Evolutionary conservation across 2,797 vertebrate species (phyloP), one percentile per base, ranked within the genome.

Genomic region (Rhinatrema bivittatum): DNA sequence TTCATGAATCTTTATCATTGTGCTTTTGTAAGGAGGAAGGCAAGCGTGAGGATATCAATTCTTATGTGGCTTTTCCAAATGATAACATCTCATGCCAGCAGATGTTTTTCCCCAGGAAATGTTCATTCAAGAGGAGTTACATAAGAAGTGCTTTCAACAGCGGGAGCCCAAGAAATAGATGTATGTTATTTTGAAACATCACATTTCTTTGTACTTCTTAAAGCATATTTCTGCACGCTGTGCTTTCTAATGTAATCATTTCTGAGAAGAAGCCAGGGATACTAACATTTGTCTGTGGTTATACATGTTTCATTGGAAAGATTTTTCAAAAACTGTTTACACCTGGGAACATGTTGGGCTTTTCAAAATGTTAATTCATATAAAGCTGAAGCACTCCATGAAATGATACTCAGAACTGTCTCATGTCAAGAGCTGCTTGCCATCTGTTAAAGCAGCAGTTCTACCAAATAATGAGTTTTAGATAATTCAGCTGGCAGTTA

Each of bases 341-440:
- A 60, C 46, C 32, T 48, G 54, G 64, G 49, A 61, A 29, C 47
- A 51, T 30, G 8, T 16, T 20, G 9, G 6, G 39, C 47, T 68
- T 69, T 54, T 63, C 69, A 73, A 60, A 50, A 55, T 62, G 69
- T 58, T 79, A 79, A 81, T 78, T 73, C 76, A 68, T 74, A 68
- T 64, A 54, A 36, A 59, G 56, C 56, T 39, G 46, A 74, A 51
- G 34, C 46, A 44, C 55, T 71, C 64, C 69, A 56, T 73, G 76
- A 72, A 62, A 40, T 69, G 33, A 32, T 23, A 36, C 53, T 66
- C 45, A 53, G 47, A 70, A 65, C 24, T 54, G 39, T 55, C 62
- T 53, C 56, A 41, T 50, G 55, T 70, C 52, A 56, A 57, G 47
- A 72, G 40, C 54, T 16, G 39, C 45, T 42, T 68, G 50, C 75